These are phyloP conservation scores for Hoplodrina ambigua DNA, from an alignment of 2,888 invertebrate species.

Conservation along the genomic window DNA sequence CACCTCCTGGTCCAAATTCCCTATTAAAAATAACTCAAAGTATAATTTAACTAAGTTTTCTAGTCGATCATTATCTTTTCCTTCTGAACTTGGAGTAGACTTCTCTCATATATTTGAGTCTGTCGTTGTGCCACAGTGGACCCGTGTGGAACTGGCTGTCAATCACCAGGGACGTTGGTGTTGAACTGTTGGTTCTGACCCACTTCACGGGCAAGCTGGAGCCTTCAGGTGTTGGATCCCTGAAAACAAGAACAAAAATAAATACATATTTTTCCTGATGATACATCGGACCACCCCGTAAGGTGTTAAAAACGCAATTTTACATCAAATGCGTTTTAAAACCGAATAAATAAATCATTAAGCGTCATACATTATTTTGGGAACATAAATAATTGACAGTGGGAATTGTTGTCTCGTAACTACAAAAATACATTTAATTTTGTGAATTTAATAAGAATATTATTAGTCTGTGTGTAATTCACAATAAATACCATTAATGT, in stretches of 20 bases:
- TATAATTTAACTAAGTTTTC: conserved; percentile 6
- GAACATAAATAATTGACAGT: neutral
- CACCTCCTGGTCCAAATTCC: neutral
- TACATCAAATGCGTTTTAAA: no score
- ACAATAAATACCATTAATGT: neutral
- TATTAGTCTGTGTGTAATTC: neutral
- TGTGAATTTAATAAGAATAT: no score
- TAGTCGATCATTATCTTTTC: conserved; percentile 47
- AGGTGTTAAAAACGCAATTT: no score
- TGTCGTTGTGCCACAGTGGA: conserved; percentile 76
- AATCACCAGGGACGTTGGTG: conserved; percentile 74
- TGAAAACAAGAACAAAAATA: conserved; percentile 60
- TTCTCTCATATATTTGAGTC: conserved; percentile 72
- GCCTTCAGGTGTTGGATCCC: conserved; percentile 78
- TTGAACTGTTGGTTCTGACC: conserved; percentile 66
- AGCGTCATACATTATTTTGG: neutral
- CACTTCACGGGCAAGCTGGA: conserved; percentile 75
- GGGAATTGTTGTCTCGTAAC: no score
- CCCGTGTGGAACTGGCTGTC: conserved; percentile 69
- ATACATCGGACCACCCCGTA: no score
- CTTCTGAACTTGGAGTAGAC: conserved; percentile 78
- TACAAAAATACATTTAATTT: no score
- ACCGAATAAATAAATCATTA: neutral
- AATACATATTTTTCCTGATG: neutral
- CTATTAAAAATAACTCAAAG: conserved; percentile 2